Conservation (phyloP, 2,797 vertebrate genomes). For the Argyrosomus regius region DNA sequence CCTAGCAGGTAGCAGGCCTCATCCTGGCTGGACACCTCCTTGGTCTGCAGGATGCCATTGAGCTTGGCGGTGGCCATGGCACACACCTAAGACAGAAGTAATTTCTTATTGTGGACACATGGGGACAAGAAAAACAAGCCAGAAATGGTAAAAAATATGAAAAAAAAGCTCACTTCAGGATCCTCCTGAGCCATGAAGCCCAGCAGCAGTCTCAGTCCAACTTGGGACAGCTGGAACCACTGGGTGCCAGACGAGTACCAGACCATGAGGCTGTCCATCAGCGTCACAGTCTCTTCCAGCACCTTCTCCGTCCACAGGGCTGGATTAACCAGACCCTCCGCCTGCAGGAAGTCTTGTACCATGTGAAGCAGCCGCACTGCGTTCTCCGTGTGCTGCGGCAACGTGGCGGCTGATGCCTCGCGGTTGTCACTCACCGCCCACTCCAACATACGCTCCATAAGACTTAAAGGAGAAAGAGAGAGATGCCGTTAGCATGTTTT, state of each 20-base stretch:
- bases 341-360: conserved; percentile 95
- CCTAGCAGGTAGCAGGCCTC: conserved; percentile 97
- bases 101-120: not conserved
- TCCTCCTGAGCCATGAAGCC: conserved; percentile 96
- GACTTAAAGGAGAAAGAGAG: conserved; percentile 74
- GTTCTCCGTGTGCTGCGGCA: conserved; percentile 93
- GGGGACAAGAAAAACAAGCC: not conserved
- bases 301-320: conserved; percentile 95
- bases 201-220: conserved; percentile 93
- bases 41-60: conserved; percentile 96
- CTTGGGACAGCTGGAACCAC: conserved; percentile 91
- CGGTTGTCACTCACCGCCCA: conserved; percentile 93
- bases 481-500: not conserved
- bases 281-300: conserved; percentile 92
- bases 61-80: conserved; percentile 96
- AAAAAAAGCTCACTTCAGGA: conserved; percentile 86
- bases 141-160: not conserved
- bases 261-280: conserved; percentile 94
- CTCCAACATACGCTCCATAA: conserved; percentile 97
- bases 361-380: conserved; percentile 91
- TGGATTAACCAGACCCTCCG: conserved; percentile 92
- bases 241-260: conserved; percentile 91
- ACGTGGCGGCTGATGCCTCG: conserved; percentile 87
- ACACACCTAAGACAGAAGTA: conserved; percentile 86
- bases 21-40: conserved; percentile 93